These are phyloP conservation scores for Rhynchonycteris naso DNA, from an alignment of 2,797 vertebrate genomes.

Conservation along the genomic window DNA sequence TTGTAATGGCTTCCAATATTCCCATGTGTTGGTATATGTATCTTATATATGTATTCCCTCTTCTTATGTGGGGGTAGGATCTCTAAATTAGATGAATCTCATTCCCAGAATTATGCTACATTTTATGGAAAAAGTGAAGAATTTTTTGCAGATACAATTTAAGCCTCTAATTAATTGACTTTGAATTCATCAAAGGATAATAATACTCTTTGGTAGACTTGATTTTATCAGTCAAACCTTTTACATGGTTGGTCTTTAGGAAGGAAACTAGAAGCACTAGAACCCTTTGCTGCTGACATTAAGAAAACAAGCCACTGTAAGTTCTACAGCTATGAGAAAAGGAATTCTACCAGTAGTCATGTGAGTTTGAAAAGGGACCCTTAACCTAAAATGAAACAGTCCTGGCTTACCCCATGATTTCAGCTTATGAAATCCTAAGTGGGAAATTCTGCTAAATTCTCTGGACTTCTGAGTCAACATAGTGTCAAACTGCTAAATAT, in stretches of 20 bases:
- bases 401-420: background rate
- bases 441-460: background rate
- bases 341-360: background rate
- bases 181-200: background rate
- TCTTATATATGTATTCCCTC: too few relatives aligned
- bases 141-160: background rate
- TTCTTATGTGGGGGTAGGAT: background rate
- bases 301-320: background rate
- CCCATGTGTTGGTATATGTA: background rate
- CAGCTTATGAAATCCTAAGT: background rate
- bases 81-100: background rate
- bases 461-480: background rate
- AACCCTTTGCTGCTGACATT: background rate
- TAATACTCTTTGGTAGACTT: background rate
- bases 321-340: background rate
- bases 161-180: background rate
- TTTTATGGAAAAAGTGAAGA: background rate
- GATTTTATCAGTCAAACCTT: background rate
- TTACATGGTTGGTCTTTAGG: background rate
- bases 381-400: background rate
- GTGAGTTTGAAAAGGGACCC: background rate
- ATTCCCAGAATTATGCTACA: background rate
- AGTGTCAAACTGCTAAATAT: background rate
- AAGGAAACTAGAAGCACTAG: background rate
- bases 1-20: background rate